Evolutionary conservation across 2,888 invertebrate species (phyloP).

Genomic region (Chrysotoxum bicinctum): DNA sequence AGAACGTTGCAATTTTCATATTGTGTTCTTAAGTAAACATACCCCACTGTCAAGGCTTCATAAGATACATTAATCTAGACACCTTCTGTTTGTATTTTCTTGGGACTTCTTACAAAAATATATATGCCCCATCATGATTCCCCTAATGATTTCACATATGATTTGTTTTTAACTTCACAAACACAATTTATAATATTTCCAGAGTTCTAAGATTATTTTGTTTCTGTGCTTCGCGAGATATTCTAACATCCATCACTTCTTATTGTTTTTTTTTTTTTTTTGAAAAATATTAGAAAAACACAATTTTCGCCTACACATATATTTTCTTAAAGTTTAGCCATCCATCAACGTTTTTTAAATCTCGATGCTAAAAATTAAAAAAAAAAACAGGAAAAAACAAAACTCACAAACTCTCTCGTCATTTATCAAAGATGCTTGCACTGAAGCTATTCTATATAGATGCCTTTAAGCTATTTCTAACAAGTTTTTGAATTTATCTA

Average conservation of each 20-base stretch:
- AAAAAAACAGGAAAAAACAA: not conserved
- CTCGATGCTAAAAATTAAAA: not conserved
- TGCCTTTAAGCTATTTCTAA: not conserved
- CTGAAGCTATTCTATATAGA: not conserved
- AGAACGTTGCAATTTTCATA: too few relatives aligned
- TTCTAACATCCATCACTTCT: conserved; percentile 6
- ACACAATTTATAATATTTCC: not conserved
- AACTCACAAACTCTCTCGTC: conserved; percentile 6
- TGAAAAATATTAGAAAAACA: not conserved
- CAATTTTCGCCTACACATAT: conserved; percentile 2
- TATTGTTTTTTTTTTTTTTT: too few relatives aligned
- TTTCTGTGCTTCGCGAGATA: not conserved
- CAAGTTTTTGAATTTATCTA: conserved; percentile 47
- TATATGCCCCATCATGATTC: not conserved
- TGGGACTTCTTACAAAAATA: not conserved
- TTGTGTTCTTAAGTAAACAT: too few relatives aligned
- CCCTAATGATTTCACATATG: not conserved
- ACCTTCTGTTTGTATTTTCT: not conserved
- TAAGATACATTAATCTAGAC: not conserved
- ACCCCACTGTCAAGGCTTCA: too few relatives aligned
- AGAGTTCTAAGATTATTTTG: not conserved
- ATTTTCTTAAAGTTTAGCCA: conserved; percentile 12
- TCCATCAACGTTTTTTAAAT: conserved; percentile 1
- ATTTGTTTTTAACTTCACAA: not conserved
- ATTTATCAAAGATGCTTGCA: conserved; percentile 17